phyloP scores from a whole-genome alignment of 2,888 invertebrate genomes.

The Agrotis ipsilon region DNA sequence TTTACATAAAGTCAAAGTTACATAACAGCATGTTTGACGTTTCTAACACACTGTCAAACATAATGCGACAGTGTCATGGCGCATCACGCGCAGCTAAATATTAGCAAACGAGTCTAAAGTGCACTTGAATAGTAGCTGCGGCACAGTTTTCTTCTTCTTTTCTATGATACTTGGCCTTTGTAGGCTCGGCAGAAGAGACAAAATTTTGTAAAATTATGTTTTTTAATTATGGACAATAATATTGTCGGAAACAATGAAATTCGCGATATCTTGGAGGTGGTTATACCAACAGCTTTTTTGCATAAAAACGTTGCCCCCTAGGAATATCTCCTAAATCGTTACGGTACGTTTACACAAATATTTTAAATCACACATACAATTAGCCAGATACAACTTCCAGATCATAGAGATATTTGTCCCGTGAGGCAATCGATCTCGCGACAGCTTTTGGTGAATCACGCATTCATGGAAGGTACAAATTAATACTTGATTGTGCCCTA shows the following conservation, averaged over 20 bases:
- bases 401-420: no score
- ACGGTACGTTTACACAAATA: no score
- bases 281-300: neutral
- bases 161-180: neutral
- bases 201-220: neutral
- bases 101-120: slow-evolving; percentile 20
- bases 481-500: slow-evolving; percentile 7
- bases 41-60: slow-evolving; percentile 37
- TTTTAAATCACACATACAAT: no score
- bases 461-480: neutral
- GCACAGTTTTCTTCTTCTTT: slow-evolving; percentile 19
- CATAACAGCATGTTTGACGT: slow-evolving; percentile 36
- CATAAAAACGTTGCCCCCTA: no score
- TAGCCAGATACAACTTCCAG: no score
- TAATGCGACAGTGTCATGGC: slow-evolving; percentile 26
- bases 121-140: slow-evolving; percentile 1
- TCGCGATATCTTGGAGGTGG: neutral
- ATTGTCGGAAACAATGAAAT: slow-evolving; percentile 7
- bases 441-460: slow-evolving; percentile 4
- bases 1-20: slow-evolving; percentile 18
- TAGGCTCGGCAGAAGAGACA: slow-evolving; percentile 2
- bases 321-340: no score
- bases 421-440: no score
- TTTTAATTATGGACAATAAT: no score
- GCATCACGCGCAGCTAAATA: slow-evolving; percentile 20